Evolutionary conservation across 2,888 invertebrate genomes (phyloP).

Genomic region (Pardosa pseudoannulata): DNA sequence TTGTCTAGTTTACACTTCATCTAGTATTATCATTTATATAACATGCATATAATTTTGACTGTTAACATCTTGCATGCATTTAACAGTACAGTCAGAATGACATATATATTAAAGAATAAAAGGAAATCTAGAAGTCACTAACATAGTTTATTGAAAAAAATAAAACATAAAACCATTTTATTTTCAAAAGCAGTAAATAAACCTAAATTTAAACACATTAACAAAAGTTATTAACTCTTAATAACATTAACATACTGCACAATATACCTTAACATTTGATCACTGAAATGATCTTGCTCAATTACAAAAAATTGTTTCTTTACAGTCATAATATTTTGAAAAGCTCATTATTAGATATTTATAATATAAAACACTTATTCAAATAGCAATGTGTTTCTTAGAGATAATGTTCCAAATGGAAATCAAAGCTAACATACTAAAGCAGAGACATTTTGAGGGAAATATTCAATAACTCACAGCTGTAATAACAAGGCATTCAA

Average conservation of each 20-base stretch:
- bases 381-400: slow-evolving; percentile 6
- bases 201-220: neutral
- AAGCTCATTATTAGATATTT: slow-evolving; percentile 55
- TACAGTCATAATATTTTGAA: slow-evolving; percentile 37
- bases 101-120: neutral
- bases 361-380: slow-evolving; percentile 50
- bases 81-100: neutral
- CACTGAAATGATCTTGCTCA: slow-evolving; percentile 47
- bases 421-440: slow-evolving; percentile 13
- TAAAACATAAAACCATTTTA: neutral
- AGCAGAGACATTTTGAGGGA: slow-evolving; percentile 12
- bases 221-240: slow-evolving; percentile 12
- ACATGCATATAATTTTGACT: slow-evolving; percentile 15
- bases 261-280: slow-evolving; percentile 49
- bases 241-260: slow-evolving; percentile 42
- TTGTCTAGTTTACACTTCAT: neutral
- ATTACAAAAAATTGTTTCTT: slow-evolving; percentile 43
- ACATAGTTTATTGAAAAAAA: neutral
- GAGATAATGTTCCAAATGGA: slow-evolving; percentile 2
- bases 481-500: slow-evolving; percentile 41
- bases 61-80: slow-evolving; percentile 3
- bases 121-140: neutral
- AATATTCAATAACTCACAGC: slow-evolving; percentile 8
- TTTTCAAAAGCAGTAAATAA: slow-evolving; percentile 1
- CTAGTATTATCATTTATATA: slow-evolving; percentile 1